Evolutionary conservation across 2,888 invertebrate species (phyloP).

Genomic region (Girardia tigrina): DNA sequence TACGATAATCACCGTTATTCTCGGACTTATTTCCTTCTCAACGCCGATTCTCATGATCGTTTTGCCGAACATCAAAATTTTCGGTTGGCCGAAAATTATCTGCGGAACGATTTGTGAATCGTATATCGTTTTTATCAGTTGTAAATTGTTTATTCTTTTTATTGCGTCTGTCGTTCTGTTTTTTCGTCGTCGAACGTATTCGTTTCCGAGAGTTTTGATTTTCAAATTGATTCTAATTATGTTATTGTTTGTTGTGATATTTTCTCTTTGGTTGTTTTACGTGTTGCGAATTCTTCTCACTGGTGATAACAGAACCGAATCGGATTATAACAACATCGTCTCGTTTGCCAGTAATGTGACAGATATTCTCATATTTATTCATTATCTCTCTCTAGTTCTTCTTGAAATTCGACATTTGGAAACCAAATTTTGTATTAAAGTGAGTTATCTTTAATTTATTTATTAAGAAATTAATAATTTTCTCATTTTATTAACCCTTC

Average conservation of each 20-base stretch:
- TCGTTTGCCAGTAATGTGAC: slow-evolving; percentile 16
- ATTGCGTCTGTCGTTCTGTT: not conserved
- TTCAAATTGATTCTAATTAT: not conserved
- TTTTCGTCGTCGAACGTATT: not conserved
- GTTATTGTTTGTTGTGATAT: not conserved
- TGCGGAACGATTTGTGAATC: not conserved
- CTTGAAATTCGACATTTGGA: slow-evolving; percentile 15
- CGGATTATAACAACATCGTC: not conserved
- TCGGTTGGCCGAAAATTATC: not conserved
- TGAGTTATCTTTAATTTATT: no score
- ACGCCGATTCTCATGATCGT: not conserved
- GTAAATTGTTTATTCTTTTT: not conserved
- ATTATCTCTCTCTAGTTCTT: not conserved
- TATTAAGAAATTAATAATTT: no score
- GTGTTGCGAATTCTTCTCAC: not conserved
- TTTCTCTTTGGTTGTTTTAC: not conserved
- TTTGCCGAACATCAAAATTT: not conserved
- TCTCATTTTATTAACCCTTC: no score
- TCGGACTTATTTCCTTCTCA: not conserved
- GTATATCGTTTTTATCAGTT: not conserved
- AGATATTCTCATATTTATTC: slow-evolving; percentile 8
- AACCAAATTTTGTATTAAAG: slow-evolving; percentile 11
- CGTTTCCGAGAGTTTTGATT: not conserved
- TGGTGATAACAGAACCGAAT: not conserved
- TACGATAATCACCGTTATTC: not conserved